A percentile compares a stretch with the other conserved stretches of the same genome.
These are phyloP conservation scores for Stegophylla sp. DNA, from an alignment of 2,888 invertebrate genomes.

Conservation along the genomic window DNA sequence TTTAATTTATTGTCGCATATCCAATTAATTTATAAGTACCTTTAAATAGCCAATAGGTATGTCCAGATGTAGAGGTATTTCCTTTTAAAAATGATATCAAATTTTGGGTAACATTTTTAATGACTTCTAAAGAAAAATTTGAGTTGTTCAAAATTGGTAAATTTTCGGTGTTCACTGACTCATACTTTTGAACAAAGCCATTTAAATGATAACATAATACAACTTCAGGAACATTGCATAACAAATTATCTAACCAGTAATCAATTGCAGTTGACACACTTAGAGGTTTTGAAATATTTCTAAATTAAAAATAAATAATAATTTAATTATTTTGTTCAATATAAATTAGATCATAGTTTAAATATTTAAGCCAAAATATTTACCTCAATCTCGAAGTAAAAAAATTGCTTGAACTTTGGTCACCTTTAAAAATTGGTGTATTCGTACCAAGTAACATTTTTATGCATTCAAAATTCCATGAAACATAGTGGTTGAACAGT, in stretches of 20 bases:
- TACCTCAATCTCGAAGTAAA: constrained; percentile 84
- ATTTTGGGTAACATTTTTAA: constrained; percentile 90
- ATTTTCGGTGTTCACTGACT: constrained; percentile 92
- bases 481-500: constrained; percentile 82
- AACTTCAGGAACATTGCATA: constrained; percentile 96
- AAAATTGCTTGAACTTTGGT: constrained; percentile 78
- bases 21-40: constrained; percentile 67
- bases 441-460: constrained; percentile 94
- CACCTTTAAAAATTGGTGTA: constrained; percentile 92
- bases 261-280: constrained; percentile 90
- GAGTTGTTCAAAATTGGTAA: constrained; percentile 85
- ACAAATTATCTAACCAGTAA: constrained; percentile 94
- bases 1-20: too few species aligned
- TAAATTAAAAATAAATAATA: constrained; percentile 61
- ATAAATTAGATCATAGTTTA: neutral
- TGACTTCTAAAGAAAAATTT: constrained; percentile 84
- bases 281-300: constrained; percentile 86
- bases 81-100: constrained; percentile 89
- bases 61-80: constrained; percentile 92
- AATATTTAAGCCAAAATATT: neutral
- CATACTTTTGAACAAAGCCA: constrained; percentile 89
- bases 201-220: constrained; percentile 94
- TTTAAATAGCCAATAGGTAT: constrained; percentile 96
- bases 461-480: constrained; percentile 95
- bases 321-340: neutral